These are phyloP conservation scores for Nesospiza acunhae DNA, from an alignment of 2,113 vertebrate genomes.

Conservation along the genomic window DNA sequence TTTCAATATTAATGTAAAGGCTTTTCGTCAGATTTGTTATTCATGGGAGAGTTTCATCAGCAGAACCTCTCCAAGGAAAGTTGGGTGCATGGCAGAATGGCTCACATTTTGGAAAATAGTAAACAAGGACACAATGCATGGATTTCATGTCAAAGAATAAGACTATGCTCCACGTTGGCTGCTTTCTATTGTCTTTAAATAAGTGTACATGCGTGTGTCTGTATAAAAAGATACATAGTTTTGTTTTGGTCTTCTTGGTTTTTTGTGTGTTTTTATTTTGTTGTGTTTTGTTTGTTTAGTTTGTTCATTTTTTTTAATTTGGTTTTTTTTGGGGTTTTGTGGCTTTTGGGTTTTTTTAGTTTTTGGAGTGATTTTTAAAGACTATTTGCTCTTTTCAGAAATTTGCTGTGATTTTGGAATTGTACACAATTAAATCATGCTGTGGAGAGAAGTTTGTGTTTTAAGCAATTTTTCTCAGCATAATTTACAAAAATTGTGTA, in stretches of 20 bases:
- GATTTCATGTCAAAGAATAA: neutral
- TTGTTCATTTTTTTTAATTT: neutral
- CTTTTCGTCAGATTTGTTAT: neutral
- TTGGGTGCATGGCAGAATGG: neutral
- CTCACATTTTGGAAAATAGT: neutral
- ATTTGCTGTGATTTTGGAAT: neutral
- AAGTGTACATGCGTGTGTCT: accelerated
- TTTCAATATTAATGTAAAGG: neutral
- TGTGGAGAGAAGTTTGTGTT: neutral
- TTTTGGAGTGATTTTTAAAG: neutral
- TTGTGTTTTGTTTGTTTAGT: neutral
- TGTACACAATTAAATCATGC: neutral
- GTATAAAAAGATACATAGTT: neutral
- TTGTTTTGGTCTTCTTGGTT: neutral
- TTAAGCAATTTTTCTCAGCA: neutral
- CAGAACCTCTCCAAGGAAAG: neutral
- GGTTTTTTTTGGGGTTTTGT: neutral
- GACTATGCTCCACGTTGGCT: accelerated
- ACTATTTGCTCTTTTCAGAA: neutral
- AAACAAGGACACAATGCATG: neutral
- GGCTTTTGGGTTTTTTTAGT: accelerated
- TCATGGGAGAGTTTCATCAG: neutral
- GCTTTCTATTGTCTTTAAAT: neutral
- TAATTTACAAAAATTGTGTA: neutral
- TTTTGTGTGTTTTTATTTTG: neutral